Base-by-base conservation (phyloP, 2,113 vertebrate species). In the Anguilla japonica region DNA sequence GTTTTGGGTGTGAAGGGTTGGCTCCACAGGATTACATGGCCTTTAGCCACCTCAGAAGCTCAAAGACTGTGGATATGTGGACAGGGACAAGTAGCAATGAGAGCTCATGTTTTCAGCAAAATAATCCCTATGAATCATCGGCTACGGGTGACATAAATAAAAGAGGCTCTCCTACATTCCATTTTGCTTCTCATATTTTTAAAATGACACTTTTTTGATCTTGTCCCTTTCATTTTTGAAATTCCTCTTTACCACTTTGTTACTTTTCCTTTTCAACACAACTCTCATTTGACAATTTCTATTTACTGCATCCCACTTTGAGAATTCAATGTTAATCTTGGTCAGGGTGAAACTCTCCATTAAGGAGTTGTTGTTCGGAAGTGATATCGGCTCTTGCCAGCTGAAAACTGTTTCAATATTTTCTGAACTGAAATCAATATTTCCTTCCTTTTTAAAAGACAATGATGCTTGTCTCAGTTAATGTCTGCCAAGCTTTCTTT, bases 391-490 rank as follows among this genome's bases (percentile, higher is more conserved):
- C 16, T 40, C 79, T 41, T 80, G 79, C 79, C 34, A 41, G 41
- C 15, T 41, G 16, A 79, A 18, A 80, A 41, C 11, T 7, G 41
- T 80, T 39, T 16, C 4, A 16, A 80, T 22, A 80, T 15, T 80
- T 41, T 40, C 40, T 80, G 39, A 41, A 11, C 20, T 41, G 2
- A 18, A 41, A 40, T 80, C 79, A 80, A 53, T 79, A 85, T 57
- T 85, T 79, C 22, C 43, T 79, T 18, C 43, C 71, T 34, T 57
- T 41, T 40, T 56, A 82, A 87, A 57, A 83, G 85, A 67, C 56
- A 67, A 78, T 43, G 57, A 67, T 71, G 39, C 63, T 56, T 71
- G 18, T 41, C 18, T 29, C 71, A 40, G 34, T 57, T 14, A 15
- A 63, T 63, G 34, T 43, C 39, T 80, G 46, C 53, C 83, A 85